Percentiles rank a stretch among this genome's conserved stretches.
These are phyloP conservation scores for Prionailurus bengalensis DNA, from an alignment of 2,113 vertebrate genomes.

Conservation along the genomic window DNA sequence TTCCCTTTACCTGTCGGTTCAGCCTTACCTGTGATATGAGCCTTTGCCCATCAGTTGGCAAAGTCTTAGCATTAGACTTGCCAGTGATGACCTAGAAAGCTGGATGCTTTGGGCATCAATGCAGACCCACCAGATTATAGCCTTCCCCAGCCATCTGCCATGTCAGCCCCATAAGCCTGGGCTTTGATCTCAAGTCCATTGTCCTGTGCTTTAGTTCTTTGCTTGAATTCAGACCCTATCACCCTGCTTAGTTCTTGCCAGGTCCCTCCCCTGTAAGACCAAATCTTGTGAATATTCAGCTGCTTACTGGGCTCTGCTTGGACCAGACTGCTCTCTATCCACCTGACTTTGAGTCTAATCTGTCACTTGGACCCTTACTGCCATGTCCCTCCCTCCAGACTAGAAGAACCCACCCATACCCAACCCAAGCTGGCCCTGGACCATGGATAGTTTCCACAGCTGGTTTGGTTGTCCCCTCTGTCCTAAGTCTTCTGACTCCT, in stretches of 20 bases:
- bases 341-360: not conserved
- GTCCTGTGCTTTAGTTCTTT: not conserved
- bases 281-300: not conserved
- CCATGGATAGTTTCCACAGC: not conserved
- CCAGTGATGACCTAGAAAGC: not conserved
- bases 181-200: not conserved
- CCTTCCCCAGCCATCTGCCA: not conserved
- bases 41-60: not conserved
- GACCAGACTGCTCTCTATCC: not conserved
- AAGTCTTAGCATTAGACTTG: not conserved
- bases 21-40: not conserved
- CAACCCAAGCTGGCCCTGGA: not conserved
- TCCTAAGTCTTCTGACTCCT: not conserved
- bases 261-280: not conserved
- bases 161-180: not conserved
- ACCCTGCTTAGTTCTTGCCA: not conserved
- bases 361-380: rapidly evolving
- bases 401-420: not conserved
- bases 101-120: not conserved
- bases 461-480: not conserved
- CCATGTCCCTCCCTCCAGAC: not conserved
- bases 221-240: not conserved
- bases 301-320: not conserved
- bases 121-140: not conserved
- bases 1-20: not conserved